Conservation (phyloP, 1,140 invertebrate species). For the Euglossa dilemma region DNA sequence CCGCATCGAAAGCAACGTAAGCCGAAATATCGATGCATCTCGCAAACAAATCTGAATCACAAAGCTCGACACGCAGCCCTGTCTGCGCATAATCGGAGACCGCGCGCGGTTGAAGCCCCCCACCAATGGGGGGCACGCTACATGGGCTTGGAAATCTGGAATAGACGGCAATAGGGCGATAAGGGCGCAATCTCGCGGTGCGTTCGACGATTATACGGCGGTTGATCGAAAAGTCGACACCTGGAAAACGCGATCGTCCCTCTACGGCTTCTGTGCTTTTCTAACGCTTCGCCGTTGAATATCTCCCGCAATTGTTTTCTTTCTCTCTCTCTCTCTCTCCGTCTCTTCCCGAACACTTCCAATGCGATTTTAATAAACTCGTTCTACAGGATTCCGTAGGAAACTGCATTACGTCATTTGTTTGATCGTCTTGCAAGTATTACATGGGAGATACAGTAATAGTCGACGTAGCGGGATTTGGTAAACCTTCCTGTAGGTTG, state of each 20-base stretch:
- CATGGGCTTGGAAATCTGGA: neutral
- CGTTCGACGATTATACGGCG: neutral
- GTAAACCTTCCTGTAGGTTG: too few relatives aligned
- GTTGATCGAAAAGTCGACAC: slow-evolving; percentile 20
- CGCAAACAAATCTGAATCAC: neutral
- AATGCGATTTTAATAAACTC: too few relatives aligned
- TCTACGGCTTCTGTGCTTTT: slow-evolving; percentile 10
- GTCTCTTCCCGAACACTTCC: too few relatives aligned
- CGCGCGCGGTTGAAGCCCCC: neutral
- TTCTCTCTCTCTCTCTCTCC: too few relatives aligned
- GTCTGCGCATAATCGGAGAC: neutral
- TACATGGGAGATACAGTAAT: too few relatives aligned
- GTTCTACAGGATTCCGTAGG: too few relatives aligned
- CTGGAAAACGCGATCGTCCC: slow-evolving; percentile 1
- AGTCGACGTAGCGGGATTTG: too few relatives aligned
- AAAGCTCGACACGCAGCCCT: neutral
- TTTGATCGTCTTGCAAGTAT: too few relatives aligned
- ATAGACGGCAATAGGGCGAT: neutral
- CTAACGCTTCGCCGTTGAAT: slow-evolving; percentile 23
- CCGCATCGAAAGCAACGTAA: neutral
- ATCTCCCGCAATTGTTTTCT: neutral
- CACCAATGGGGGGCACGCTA: neutral
- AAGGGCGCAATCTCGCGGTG: neutral
- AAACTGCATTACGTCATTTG: too few relatives aligned
- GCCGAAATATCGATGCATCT: neutral